Evolutionary conservation across 1,140 invertebrate genomes (phyloP), one percentile per base, ranked within the genome.

Genomic region (Antheraea mylitta): DNA sequence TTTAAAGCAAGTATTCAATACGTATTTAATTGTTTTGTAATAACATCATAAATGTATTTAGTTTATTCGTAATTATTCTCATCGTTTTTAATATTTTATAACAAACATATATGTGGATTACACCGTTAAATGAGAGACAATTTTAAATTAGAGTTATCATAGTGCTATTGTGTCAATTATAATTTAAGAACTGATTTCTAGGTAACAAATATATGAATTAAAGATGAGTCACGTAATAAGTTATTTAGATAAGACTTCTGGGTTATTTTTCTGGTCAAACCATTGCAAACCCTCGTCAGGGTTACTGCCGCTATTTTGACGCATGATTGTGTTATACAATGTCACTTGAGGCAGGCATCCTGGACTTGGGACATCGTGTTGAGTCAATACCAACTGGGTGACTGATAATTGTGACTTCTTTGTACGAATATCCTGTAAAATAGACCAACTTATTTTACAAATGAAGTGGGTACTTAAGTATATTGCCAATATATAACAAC

Each of bases 311-410:
- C 7, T 10, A 22, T 62, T 65, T 10, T 58, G 18, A 0, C 48
- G 68, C 37, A 65, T 36, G 19, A 69, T 18, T 0, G 68, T 30
- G 22, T 69, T 53, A n/a, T 42, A 69, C 13, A 69, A 42, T 10
- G 18, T 58, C 18, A 69, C 68, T 60, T 69, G 68, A 45, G 68
- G 68, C 13, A 69, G 18, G 18, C 62, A 65, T 19, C 9, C 30
- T 10, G 48, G 63, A 19, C 42, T 10, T 7, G 38, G 10, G 13
- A 64, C 16, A 36, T 66, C 16, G 13, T 45, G 67, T 62, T 22
- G 13, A 9, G 19, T 22, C 10, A 69, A 7, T 11, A 64, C 37
- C 42, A 63, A 22, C 38, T 48, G 67, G 5, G 42, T 22, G 10
- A 64, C 7, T 22, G 67, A 68, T 18, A 63, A 8, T 38, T 60